Evolutionary conservation across 2,113 vertebrate species (phyloP).

Genomic region (Semicossyphus pulcher): DNA sequence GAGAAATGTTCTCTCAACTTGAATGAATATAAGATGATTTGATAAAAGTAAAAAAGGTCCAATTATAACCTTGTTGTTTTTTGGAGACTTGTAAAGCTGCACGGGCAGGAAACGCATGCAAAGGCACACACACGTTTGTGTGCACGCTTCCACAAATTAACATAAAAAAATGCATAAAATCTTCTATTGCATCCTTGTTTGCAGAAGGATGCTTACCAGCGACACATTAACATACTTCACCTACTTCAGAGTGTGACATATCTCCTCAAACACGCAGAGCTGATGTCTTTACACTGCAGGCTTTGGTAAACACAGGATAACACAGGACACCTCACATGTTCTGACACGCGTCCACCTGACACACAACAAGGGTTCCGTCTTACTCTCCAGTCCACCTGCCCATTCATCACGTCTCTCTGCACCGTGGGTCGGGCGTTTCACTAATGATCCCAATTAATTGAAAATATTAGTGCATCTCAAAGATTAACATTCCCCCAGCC

Average conservation of each 20-base stretch:
- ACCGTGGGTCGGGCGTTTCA: slow-evolving; percentile 65
- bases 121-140: not conserved
- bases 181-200: no score
- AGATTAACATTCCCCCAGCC: slow-evolving; percentile 75
- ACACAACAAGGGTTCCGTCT: slow-evolving; percentile 60
- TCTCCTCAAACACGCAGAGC: not conserved
- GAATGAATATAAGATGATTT: slow-evolving; percentile 40
- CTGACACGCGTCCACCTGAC: slow-evolving; percentile 56
- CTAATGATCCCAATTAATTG: slow-evolving; percentile 85
- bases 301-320: slow-evolving; percentile 53
- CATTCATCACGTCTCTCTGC: slow-evolving; percentile 72
- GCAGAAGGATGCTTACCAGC: not conserved
- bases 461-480: slow-evolving; percentile 76
- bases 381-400: slow-evolving; percentile 57
- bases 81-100: not conserved
- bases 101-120: not conserved
- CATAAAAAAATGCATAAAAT: no score
- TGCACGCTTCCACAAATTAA: slow-evolving; percentile 4
- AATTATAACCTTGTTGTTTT: no score
- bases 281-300: slow-evolving; percentile 34
- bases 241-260: slow-evolving; percentile 15
- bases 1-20: not conserved
- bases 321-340: slow-evolving; percentile 43
- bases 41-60: slow-evolving; percentile 22
- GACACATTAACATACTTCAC: slow-evolving; percentile 18